Evolutionary conservation across 2,888 invertebrate species (phyloP).

Genomic region (Panzeria rudis): DNA sequence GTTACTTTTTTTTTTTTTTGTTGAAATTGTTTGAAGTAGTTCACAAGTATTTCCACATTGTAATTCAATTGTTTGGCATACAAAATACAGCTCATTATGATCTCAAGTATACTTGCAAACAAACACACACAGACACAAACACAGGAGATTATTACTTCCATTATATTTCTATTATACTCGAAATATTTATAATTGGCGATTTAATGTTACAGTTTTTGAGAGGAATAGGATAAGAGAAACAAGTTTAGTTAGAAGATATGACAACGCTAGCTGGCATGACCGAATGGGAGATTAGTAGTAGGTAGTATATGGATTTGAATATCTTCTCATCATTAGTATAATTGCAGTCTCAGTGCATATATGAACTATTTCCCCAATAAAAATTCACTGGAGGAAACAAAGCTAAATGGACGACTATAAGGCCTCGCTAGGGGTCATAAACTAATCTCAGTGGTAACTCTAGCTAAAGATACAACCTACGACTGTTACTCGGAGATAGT

Average conservation of each 20-base stretch:
- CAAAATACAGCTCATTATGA: constrained; percentile 41
- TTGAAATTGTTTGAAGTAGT: constrained; percentile 45
- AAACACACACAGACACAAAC: not conserved
- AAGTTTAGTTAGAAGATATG: too few relatives aligned
- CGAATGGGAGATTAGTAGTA: too few relatives aligned
- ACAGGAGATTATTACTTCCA: constrained; percentile 39
- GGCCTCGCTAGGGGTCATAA: too few relatives aligned
- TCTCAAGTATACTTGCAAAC: constrained; percentile 42
- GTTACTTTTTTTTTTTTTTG: not conserved
- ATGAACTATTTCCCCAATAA: too few relatives aligned
- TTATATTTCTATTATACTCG: not conserved
- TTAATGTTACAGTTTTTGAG: not conserved
- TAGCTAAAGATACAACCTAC: too few relatives aligned
- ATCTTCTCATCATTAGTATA: too few relatives aligned
- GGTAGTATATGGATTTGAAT: not conserved
- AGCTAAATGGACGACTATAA: too few relatives aligned
- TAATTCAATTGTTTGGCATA: constrained; percentile 60
- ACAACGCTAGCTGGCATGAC: too few relatives aligned
- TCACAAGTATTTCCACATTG: constrained; percentile 55
- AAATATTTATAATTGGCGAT: constrained; percentile 20
- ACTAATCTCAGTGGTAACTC: too few relatives aligned
- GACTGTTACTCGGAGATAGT: too few relatives aligned
- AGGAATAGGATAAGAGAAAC: not conserved
- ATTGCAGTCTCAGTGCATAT: too few relatives aligned
- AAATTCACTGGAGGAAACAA: too few relatives aligned